Evolutionary conservation across 2,888 invertebrate species (phyloP), one percentile per base, ranked within the genome.

Genomic region (Eueremaeus valkanovi): DNA sequence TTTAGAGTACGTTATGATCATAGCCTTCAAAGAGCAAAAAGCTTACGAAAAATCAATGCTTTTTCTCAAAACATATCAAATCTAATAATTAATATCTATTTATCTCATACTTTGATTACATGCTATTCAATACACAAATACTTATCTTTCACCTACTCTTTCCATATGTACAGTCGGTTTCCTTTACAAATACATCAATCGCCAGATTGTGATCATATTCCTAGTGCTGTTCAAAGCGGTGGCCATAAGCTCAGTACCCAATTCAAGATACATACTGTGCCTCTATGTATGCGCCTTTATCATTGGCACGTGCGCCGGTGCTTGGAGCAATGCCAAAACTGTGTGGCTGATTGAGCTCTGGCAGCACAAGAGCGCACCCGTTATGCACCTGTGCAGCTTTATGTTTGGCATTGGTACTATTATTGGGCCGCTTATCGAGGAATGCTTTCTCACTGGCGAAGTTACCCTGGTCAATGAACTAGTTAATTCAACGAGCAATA

Each of bases 161-260:
- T n/a, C n/a, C n/a, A n/a, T n/a, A n/a, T n/a, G n/a, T n/a, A 55
- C 21, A 68, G 68, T 40, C 11, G 68, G 68, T 3, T 68, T 68
- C 31, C 40, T 68, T 5, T 68, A 24, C 27, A 42, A 68, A 40
- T 68, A 68, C 24, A 1, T 68, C 3, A 40, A 68, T 27, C 68
- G 68, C 1, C 68, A 68, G 24, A 36, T 68, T 13, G 13, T 24
- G 9, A n/a, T 68, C 13, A 27, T 18, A 40, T n/a, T 40, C 0
- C n/a, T 68, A 2, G 5, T 40, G n/a, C 3, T 40, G 21, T 21
- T 8, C 1, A 68, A 9, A 3, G 68, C 40, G 9, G 1, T 36
- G 1, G 5, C 68, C 0, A 68, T 8, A 5, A 8, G 0, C 11
- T 1, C 24, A 3, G 24, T 40, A n/a, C 68, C 68, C 11, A 16